These are phyloP conservation scores for Pseudococcus longispinus DNA, from an alignment of 2,888 invertebrate genomes.

Conservation along the genomic window DNA sequence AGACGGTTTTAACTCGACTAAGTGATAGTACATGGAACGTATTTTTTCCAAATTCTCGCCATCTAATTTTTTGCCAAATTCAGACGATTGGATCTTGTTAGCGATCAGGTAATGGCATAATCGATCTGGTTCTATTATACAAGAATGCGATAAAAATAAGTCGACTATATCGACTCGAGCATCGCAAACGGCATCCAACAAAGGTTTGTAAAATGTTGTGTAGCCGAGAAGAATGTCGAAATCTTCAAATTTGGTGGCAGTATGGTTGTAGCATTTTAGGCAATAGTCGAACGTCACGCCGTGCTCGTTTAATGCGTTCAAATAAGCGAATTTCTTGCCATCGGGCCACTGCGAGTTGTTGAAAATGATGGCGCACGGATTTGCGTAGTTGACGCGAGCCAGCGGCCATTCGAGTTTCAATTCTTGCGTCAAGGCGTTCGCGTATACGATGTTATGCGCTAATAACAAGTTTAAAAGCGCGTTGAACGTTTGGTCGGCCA, in stretches of 20 bases:
- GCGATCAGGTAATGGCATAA: background rate
- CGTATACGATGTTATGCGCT: background rate
- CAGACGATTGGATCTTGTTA: background rate
- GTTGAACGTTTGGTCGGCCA: background rate
- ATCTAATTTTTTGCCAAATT: background rate
- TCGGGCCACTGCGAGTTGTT: slow-evolving; percentile 7
- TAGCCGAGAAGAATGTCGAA: background rate
- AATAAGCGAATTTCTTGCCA: background rate
- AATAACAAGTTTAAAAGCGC: background rate
- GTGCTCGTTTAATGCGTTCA: background rate
- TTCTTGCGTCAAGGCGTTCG: background rate
- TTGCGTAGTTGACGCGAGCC: background rate
- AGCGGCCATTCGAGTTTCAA: slow-evolving; percentile 12
- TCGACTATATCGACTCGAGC: background rate
- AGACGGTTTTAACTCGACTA: slow-evolving; percentile 1
- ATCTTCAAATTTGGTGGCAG: background rate
- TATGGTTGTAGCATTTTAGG: background rate
- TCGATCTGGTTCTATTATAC: slow-evolving; percentile 36
- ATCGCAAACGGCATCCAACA: slow-evolving; percentile 17
- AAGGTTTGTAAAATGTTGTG: slow-evolving; percentile 2
- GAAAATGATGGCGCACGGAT: slow-evolving; percentile 33
- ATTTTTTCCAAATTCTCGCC: background rate
- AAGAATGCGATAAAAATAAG: slow-evolving; percentile 2
- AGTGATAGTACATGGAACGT: background rate
- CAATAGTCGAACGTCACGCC: slow-evolving; percentile 34